These are phyloP conservation scores for Diglossa cyanea DNA, from an alignment of 2,797 vertebrate species.

Conservation along the genomic window DNA sequence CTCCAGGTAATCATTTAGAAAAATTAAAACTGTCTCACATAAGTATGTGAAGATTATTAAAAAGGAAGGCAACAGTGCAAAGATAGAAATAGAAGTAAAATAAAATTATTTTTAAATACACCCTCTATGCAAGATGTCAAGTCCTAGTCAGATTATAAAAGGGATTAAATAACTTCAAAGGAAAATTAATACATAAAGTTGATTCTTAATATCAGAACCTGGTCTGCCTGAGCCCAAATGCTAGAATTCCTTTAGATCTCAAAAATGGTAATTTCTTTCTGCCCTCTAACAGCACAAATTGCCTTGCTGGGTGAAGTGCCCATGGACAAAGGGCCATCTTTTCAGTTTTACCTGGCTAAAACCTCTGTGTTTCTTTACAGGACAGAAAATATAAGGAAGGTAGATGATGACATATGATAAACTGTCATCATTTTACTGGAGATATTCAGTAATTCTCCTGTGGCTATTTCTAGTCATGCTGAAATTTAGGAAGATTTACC, in stretches of 20 bases:
- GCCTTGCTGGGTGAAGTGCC: neutral
- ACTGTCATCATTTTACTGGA: neutral
- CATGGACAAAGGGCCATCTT: neutral
- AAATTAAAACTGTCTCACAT: neutral
- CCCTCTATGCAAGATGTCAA: neutral
- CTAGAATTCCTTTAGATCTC: slow-evolving; percentile 6
- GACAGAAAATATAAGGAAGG: neutral
- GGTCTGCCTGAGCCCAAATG: neutral
- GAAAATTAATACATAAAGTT: slow-evolving; percentile 42
- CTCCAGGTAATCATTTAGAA: neutral
- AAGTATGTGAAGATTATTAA: neutral
- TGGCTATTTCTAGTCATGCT: slow-evolving; percentile 16
- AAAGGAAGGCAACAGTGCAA: neutral
- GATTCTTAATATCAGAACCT: slow-evolving; percentile 27
- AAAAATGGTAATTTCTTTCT: slow-evolving; percentile 6
- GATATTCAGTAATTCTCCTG: slow-evolving; percentile 12
- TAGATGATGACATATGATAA: slow-evolving; percentile 16
- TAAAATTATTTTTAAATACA: neutral
- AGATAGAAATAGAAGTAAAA: slow-evolving; percentile 3
- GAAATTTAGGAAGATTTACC: slow-evolving; percentile 28
- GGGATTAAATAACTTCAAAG: slow-evolving; percentile 65
- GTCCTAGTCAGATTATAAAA: slow-evolving; percentile 42
- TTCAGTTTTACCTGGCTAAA: neutral
- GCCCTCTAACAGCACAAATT: neutral
- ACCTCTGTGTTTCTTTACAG: neutral